Conservation (phyloP, 2,797 vertebrate species). For the Synanceia verrucosa region DNA sequence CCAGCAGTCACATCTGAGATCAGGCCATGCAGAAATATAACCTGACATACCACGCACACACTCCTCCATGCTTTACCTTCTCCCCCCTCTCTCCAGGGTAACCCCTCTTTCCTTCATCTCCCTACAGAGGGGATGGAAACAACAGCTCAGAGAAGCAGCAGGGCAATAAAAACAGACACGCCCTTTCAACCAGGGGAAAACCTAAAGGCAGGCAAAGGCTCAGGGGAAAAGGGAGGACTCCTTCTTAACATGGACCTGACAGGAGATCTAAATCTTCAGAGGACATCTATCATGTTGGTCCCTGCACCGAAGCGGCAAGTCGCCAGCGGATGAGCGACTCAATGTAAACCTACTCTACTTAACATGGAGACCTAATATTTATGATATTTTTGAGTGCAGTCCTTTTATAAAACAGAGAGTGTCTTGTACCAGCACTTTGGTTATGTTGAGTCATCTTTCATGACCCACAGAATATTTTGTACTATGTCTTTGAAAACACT, state of each 20-base stretch:
- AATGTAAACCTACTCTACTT: neutral
- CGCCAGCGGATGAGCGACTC: constrained; percentile 1
- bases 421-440: too few species aligned
- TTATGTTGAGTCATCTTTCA: too few species aligned
- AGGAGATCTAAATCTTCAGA: constrained; percentile 27
- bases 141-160: constrained; percentile 37
- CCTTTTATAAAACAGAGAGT: too few species aligned
- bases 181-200: constrained; percentile 32
- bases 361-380: neutral
- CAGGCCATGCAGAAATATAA: constrained; percentile 15
- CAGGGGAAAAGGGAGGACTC: neutral
- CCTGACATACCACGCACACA: constrained; percentile 35
- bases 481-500: too few species aligned
- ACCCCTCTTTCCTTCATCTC: constrained; percentile 68
- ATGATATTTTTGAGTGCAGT: too few species aligned
- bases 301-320: neutral
- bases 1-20: neutral
- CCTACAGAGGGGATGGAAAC: constrained; percentile 64
- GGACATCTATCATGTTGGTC: constrained; percentile 33
- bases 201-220: constrained; percentile 24
- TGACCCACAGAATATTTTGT: too few species aligned
- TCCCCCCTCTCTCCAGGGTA: constrained; percentile 66
- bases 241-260: constrained; percentile 28
- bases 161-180: constrained; percentile 21
- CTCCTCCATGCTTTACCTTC: constrained; percentile 62